Percentiles rank a stretch among this genome's conserved stretches.
phyloP scores from a whole-genome alignment of 2,797 vertebrate species.

The Periophthalmus magnuspinnatus region DNA sequence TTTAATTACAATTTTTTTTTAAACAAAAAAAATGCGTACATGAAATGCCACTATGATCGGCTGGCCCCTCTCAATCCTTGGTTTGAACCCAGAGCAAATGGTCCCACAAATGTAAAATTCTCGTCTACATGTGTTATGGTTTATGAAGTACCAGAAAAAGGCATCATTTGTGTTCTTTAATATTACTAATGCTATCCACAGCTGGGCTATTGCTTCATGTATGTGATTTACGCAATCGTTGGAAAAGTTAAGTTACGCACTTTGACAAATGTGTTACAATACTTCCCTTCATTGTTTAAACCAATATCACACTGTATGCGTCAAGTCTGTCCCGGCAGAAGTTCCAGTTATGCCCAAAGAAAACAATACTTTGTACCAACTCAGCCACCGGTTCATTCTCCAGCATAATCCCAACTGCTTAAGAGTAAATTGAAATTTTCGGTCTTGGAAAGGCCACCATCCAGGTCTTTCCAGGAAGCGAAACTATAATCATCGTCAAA shows the following conservation, averaged over 20 bases:
- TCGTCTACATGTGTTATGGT: neutral
- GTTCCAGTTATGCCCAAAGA: neutral
- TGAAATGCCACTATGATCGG: too few species aligned
- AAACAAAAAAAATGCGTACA: too few species aligned
- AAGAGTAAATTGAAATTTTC: neutral
- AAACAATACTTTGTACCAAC: neutral
- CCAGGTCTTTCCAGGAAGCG: neutral
- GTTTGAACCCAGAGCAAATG: too few species aligned
- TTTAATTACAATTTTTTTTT: too few species aligned
- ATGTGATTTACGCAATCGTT: neutral
- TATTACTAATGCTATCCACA: neutral
- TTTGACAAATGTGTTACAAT: neutral
- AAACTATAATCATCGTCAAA: constrained; percentile 38
- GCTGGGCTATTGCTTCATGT: neutral
- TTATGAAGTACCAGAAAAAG: neutral
- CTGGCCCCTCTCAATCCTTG: too few species aligned
- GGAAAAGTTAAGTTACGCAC: neutral
- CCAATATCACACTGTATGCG: neutral
- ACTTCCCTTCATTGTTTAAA: neutral
- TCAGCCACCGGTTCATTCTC: neutral
- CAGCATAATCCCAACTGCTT: neutral
- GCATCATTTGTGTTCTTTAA: neutral
- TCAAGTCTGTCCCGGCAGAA: neutral
- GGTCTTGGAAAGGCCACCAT: neutral
- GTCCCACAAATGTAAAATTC: neutral